These are phyloP conservation scores for Tragelaphus imberbis DNA, from an alignment of 2,113 vertebrate genomes.

Conservation along the genomic window DNA sequence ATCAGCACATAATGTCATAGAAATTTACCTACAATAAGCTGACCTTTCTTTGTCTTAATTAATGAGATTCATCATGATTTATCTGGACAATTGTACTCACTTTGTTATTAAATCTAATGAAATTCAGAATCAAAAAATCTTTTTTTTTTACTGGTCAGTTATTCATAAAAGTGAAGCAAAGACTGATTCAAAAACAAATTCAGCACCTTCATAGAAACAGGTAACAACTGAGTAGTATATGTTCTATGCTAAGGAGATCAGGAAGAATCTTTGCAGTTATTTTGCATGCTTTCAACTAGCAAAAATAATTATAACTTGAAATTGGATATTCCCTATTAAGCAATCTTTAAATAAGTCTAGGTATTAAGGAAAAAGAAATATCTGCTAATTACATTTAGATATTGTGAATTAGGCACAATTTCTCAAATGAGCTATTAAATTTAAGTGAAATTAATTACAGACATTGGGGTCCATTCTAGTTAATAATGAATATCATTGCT, in stretches of 20 bases:
- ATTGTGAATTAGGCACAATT: not conserved
- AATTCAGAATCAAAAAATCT: not conserved
- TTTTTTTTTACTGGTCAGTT: not conserved
- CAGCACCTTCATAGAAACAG: not conserved
- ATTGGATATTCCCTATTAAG: not conserved
- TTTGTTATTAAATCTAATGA: not conserved
- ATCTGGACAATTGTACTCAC: not conserved
- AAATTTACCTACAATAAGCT: not conserved
- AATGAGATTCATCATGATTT: not conserved
- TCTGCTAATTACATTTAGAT: not conserved
- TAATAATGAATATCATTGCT: not conserved
- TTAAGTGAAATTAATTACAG: not conserved
- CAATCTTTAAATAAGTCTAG: not conserved
- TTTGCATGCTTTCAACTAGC: not conserved
- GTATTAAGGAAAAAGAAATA: slow-evolving; percentile 1
- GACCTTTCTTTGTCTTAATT: not conserved
- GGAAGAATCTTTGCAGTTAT: not conserved
- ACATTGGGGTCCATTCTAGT: not conserved
- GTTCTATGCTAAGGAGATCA: not conserved
- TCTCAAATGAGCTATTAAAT: not conserved
- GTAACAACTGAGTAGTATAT: not conserved
- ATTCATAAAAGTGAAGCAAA: slow-evolving; percentile 16
- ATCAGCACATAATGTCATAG: not conserved
- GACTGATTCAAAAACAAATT: not conserved
- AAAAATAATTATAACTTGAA: not conserved